Conservation (phyloP, 64 coral and sea anemone genomes). For the Montipora cactus region DNA sequence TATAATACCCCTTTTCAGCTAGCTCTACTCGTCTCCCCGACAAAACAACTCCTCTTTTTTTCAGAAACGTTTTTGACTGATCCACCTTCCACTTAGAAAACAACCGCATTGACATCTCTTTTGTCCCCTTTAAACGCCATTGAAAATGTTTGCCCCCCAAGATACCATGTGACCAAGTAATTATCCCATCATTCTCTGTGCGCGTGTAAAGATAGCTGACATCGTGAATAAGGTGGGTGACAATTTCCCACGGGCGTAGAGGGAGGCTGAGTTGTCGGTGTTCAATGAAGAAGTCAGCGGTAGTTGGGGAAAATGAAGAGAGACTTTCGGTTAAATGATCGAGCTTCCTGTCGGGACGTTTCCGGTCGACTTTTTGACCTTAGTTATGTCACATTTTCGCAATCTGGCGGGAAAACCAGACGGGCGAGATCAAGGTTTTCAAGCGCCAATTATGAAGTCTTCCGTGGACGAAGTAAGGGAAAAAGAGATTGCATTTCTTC, state of each 20-base stretch:
- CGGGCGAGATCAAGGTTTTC: background rate
- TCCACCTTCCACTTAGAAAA: background rate
- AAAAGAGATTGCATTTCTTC: background rate
- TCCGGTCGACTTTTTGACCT: no score
- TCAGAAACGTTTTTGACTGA: background rate
- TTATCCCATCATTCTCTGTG: background rate
- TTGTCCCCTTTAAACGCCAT: background rate
- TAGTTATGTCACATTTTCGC: background rate
- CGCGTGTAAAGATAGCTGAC: background rate
- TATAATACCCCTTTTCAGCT: no score
- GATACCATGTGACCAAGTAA: background rate
- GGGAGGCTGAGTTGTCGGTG: no score
- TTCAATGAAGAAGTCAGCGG: no score
- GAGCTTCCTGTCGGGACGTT: no score
- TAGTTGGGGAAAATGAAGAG: no score
- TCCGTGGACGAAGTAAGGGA: background rate
- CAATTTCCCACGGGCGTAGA: no score
- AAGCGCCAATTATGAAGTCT: background rate
- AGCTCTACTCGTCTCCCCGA: no score
- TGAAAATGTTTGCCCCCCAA: conserved; percentile 2
- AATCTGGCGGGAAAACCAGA: background rate
- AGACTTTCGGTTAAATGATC: no score
- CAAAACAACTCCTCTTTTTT: no score
- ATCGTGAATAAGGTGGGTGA: no score
- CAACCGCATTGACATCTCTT: background rate